Percentiles rank a stretch among this genome's conserved stretches.
Conservation (phyloP, 1,140 invertebrate species). For the Diplogasteroides magnus region DNA sequence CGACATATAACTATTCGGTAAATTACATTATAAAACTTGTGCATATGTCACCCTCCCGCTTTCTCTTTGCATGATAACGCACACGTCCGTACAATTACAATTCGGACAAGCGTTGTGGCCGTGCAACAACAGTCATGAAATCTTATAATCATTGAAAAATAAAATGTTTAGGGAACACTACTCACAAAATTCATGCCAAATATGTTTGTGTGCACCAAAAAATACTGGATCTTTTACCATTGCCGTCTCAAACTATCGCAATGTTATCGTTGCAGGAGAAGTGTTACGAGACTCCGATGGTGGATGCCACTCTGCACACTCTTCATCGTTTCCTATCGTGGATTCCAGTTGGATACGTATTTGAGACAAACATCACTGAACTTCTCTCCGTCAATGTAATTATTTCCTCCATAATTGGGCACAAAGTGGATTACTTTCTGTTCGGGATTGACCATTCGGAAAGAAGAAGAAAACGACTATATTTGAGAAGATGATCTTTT, state of each 20-base stretch:
- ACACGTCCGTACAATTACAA: no score
- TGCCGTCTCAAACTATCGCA: slow-evolving; percentile 1
- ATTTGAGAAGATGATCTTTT: background rate
- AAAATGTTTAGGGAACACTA: background rate
- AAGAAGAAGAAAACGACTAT: background rate
- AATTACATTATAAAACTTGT: no score
- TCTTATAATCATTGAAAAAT: no score
- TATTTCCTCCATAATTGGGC: slow-evolving; percentile 2
- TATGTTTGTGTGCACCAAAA: background rate
- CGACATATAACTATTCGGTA: no score
- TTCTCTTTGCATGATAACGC: no score
- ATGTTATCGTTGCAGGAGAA: slow-evolving; percentile 67
- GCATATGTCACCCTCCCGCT: no score
- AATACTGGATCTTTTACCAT: slow-evolving; percentile 22
- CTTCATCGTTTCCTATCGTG: slow-evolving; percentile 93
- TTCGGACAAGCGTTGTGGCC: no score
- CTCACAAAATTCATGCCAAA: slow-evolving; percentile 3
- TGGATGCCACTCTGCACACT: slow-evolving; percentile 80
- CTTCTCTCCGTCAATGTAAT: slow-evolving; percentile 83
- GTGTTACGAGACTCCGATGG: slow-evolving; percentile 67
- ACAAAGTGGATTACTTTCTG: slow-evolving; percentile 1
- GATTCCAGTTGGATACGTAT: slow-evolving; percentile 98
- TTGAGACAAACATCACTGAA: slow-evolving; percentile 93
- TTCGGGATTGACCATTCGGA: background rate
- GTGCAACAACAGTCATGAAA: no score